Evolutionary conservation across 2,888 invertebrate genomes (phyloP), one percentile per base, ranked within the genome.

Genomic region (Synergus umbraculus): DNA sequence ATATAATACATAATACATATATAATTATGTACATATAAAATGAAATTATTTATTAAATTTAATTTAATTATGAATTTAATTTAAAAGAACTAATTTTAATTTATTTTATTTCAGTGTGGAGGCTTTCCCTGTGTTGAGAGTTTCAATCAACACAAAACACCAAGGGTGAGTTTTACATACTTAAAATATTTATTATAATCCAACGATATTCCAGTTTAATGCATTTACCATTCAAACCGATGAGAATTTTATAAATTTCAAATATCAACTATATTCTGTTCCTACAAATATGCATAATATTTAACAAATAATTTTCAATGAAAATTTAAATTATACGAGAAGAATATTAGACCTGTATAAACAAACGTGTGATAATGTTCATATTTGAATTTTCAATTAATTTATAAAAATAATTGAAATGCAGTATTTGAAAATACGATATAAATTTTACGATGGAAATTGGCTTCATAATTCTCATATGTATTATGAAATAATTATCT

Each of bases 91-190:
- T 22, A 44, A 43, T 18, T 76, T 65, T 63, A 22, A 41, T 46
- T 9, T 76, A 13, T 79, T 82, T 82, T 64, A 44, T 91, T 91
- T 81, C 89, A 91, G 91, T 91, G 91, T 63, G 90, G 90, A 84
- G 89, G 89, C 78, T 89, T 89, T 63, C 89, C 91, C 10, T 92
- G 91, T 81, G 86, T 87, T 79, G 89, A 90, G 82, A 87, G 78
- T 66, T 79, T 84, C 65, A 86, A 79, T 78, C 88, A 90, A 78
- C 90, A 89, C 76, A 92, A 91, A 85, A 83, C 89, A 69, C 86
- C 89, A 37, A 89, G 91, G 87, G 91, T 91, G 80, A 91, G 91
- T 89, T 22, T 54, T 5, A 15, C 22, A 29, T 29, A 29, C 1
- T 29, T 1, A 29, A 29, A 29, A 29, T 29, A 22, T 22, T 22